phyloP scores from a whole-genome alignment of 2,888 invertebrate species.

The Pterostichus madidus region DNA sequence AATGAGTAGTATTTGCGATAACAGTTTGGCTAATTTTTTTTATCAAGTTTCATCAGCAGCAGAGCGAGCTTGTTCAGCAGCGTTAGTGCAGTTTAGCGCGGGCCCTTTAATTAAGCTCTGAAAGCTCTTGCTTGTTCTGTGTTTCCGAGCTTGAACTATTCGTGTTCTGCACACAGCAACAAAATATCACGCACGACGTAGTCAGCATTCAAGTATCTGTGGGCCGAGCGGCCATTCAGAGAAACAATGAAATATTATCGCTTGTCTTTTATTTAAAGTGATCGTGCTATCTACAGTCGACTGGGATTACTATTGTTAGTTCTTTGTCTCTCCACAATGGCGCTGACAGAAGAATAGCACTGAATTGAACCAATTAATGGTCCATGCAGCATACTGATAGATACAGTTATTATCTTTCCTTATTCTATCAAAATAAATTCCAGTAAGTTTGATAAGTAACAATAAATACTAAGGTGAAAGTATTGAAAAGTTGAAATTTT shows the following conservation, averaged over 20 bases:
- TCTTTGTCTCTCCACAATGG: background rate
- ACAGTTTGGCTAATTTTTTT: constrained; percentile 51
- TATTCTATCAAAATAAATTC: background rate
- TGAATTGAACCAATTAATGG: background rate
- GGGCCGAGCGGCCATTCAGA: background rate
- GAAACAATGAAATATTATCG: constrained; percentile 51
- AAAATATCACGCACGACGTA: constrained; percentile 24
- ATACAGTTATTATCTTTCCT: background rate
- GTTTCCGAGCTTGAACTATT: constrained; percentile 19
- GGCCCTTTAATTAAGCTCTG: constrained; percentile 52
- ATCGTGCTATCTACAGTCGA: constrained; percentile 18
- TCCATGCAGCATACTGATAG: background rate
- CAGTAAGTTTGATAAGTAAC: background rate
- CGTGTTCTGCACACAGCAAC: constrained; percentile 23
- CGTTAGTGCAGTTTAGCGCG: constrained; percentile 33
- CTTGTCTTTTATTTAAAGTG: constrained; percentile 23
- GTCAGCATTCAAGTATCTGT: background rate
- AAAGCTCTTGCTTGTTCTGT: constrained; percentile 38
- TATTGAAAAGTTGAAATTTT: background rate
- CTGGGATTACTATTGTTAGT: constrained; percentile 13
- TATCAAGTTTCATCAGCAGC: constrained; percentile 36
- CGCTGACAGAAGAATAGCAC: background rate
- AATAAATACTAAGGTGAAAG: background rate
- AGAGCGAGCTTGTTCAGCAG: constrained; percentile 3
- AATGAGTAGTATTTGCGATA: constrained; percentile 42